Conservation (phyloP, 2,888 invertebrate species). For the Volucella inanis region DNA sequence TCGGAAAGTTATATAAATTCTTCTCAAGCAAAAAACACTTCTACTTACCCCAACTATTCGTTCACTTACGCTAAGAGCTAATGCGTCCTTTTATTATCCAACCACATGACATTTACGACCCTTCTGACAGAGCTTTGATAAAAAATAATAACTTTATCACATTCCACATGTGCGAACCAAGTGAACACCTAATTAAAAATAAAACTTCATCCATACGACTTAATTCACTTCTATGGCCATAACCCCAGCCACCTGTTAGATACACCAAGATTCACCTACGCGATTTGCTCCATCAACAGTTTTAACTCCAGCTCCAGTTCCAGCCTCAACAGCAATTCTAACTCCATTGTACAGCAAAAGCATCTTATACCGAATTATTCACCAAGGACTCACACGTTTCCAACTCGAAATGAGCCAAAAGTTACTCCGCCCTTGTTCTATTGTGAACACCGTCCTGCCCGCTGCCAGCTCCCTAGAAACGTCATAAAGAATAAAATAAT, state of each 20-base stretch:
- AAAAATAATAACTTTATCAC: conserved; percentile 40
- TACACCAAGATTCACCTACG: conserved; percentile 42
- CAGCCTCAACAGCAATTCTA: not conserved
- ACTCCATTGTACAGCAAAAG: conserved; percentile 31
- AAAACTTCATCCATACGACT: conserved; percentile 12
- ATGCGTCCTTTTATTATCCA: conserved; percentile 1
- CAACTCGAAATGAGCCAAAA: conserved; percentile 27
- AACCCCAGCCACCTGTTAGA: conserved; percentile 53
- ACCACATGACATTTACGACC: conserved; percentile 15
- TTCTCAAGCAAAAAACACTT: too few relatives aligned
- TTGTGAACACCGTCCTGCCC: not conserved
- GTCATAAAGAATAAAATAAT: conserved; percentile 71
- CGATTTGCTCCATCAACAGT: conserved; percentile 14
- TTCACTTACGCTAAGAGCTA: not conserved
- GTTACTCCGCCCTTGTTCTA: not conserved
- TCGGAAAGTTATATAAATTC: too few relatives aligned
- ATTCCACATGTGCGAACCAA: conserved; percentile 10
- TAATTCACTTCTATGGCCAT: not conserved
- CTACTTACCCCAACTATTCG: too few relatives aligned
- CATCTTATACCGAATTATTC: conserved; percentile 60
- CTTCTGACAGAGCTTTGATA: conserved; percentile 11
- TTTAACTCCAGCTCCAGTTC: not conserved
- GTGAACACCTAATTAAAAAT: conserved; percentile 29
- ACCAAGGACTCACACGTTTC: conserved; percentile 65
- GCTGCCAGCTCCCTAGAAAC: conserved; percentile 23